A percentile compares a stretch with the other conserved stretches of the same genome.
These are phyloP conservation scores for Cryptoblepharus egeriae DNA, from an alignment of 2,797 vertebrate species.

Conservation along the genomic window DNA sequence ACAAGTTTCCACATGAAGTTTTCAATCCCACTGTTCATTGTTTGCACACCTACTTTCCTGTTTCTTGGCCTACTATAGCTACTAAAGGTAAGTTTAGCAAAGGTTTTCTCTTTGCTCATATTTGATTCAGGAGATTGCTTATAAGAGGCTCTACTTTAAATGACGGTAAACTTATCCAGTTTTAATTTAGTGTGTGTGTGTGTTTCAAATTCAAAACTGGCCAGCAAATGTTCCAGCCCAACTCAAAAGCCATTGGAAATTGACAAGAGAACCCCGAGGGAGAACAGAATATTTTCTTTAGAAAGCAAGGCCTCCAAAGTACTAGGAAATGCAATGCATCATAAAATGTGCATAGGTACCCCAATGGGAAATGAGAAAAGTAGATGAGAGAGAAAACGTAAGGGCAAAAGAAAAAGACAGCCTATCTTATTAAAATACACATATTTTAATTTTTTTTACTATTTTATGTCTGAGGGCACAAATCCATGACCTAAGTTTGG, in stretches of 20 bases:
- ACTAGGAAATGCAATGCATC: background rate
- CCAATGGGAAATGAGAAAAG: too few relatives aligned
- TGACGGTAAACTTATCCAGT: background rate
- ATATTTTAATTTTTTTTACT: too few relatives aligned
- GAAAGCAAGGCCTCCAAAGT: background rate
- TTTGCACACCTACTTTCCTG: conserved; percentile 17
- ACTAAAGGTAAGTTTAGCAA: rapidly evolving
- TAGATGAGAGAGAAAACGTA: background rate
- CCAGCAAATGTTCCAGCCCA: background rate
- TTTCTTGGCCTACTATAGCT: conserved; percentile 26
- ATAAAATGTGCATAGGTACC: background rate
- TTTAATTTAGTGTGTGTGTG: too few relatives aligned
- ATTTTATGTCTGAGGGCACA: too few relatives aligned
- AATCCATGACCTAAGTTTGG: too few relatives aligned
- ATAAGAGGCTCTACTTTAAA: conserved; percentile 22
- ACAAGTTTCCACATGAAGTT: conserved; percentile 41
- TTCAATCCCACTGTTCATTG: background rate
- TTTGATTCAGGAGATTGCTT: conserved; percentile 48
- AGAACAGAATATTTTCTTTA: background rate
- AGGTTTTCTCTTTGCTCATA: conserved; percentile 22
- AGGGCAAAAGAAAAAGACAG: background rate
- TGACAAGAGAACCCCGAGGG: background rate
- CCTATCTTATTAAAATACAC: background rate
- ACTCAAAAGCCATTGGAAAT: background rate
- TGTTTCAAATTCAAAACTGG: background rate